A percentile compares a stretch with the other conserved stretches of the same genome.
phyloP scores from a whole-genome alignment of 1,140 invertebrate species.

The Nasonia longicornis region DNA sequence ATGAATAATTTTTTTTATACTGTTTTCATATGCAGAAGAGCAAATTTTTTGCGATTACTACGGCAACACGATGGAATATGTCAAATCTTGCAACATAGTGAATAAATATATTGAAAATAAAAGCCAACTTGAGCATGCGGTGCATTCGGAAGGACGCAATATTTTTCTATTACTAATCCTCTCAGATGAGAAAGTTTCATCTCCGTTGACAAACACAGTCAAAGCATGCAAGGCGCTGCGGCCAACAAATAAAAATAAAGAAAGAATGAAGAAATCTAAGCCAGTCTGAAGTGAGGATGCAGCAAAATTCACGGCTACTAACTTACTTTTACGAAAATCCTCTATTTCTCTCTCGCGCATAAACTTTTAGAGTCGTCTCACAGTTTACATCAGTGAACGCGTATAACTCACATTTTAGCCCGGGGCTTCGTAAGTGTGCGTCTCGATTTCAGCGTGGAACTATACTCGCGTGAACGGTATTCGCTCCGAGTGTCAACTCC shows the following conservation, averaged over 20 bases:
- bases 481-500: not conserved
- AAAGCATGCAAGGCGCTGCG: not conserved
- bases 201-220: not conserved
- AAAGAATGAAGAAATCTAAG: not conserved
- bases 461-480: not conserved
- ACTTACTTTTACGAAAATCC: constrained; percentile 39
- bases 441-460: not conserved
- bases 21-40: too few relatives aligned
- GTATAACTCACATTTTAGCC: constrained; percentile 6
- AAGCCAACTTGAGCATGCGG: not conserved
- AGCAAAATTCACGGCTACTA: not conserved
- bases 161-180: not conserved
- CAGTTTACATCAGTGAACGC: not conserved
- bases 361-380: constrained; percentile 4
- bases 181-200: not conserved
- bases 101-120: not conserved
- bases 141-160: not conserved
- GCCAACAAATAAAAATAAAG: not conserved
- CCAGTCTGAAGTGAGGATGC: not conserved
- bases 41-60: too few relatives aligned
- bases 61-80: too few relatives aligned
- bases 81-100: too few relatives aligned
- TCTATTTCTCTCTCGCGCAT: not conserved
- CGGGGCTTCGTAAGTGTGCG: not conserved
- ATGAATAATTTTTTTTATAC: too few relatives aligned